phyloP scores from a whole-genome alignment of 1,140 invertebrate species.

The Druon quercuslanigerum region DNA sequence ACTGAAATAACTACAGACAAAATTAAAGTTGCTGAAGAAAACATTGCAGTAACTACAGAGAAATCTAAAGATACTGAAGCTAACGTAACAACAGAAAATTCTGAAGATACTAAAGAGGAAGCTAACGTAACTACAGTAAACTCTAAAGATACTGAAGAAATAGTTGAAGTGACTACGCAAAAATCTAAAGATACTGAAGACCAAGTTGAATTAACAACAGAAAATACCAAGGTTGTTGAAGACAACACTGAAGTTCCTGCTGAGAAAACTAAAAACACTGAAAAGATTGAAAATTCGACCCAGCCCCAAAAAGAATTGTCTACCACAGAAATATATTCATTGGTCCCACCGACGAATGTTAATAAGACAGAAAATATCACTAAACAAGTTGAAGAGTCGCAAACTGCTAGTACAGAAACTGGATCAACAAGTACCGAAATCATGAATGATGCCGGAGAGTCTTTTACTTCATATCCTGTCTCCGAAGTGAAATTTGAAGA shows the following conservation, averaged over 20 bases:
- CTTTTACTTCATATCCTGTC: neutral
- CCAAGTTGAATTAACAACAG: neutral
- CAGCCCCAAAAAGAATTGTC: neutral
- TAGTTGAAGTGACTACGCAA: neutral
- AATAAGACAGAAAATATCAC: neutral
- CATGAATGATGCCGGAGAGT: neutral
- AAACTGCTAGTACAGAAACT: neutral
- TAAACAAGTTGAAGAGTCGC: neutral
- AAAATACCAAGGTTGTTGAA: neutral
- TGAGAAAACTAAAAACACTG: neutral
- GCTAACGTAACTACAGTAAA: neutral
- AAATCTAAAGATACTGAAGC: conserved; percentile 8
- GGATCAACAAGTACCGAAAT: neutral
- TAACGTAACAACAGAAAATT: conserved; percentile 4
- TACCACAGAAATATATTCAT: neutral
- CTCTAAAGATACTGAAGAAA: neutral
- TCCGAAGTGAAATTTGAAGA: neutral
- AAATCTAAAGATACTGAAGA: neutral
- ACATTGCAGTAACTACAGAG: conserved; percentile 30
- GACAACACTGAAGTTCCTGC: neutral
- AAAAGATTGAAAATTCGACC: neutral
- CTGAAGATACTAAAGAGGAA: conserved; percentile 35
- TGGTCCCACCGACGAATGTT: neutral
- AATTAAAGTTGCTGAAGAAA: conserved; percentile 22
- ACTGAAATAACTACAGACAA: neutral